Base-by-base conservation (phyloP, 2,888 invertebrate species). In the Epinotia ramella region DNA sequence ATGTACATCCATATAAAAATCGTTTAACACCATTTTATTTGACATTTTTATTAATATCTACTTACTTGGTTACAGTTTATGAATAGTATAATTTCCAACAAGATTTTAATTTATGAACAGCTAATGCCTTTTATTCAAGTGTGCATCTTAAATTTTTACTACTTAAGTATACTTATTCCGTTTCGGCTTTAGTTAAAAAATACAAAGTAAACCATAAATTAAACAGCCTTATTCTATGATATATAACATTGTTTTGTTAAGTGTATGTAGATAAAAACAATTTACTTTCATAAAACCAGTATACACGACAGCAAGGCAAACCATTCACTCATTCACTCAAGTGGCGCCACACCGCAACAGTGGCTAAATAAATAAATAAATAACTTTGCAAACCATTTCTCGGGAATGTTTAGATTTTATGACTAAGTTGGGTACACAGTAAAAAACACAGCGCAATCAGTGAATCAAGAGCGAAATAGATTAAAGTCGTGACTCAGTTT, bases 391-490 rank as follows among this genome's bases (percentile, higher is more conserved):
- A 4, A 11, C 28, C 49, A 18, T 59, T 73, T 70, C 59, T 12
- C 11, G 44, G 70, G 28, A 75, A 24, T 70, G 65, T 69, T 75
- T 60, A 44, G 24, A 75, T 18, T 65, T 75, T 60, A 66, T 75
- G 75, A 71, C 70, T 75, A 75, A 75, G 40, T 65, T 40, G 4
- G 6, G 56, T 56, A 20, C 56, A 75, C 53, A 57, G 67, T 57
- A 63, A 53, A 69, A 66, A 66, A n/a, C 59, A 49, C 49, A 66
- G 28, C 44, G 57, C 76, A 62, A 67, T 63, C 66, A 76, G 67
- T 76, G 76, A 76, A 72, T 76, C 76, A 76, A 67, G 71, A 53
- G 60, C 49, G 60, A 75, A 75, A 66, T 71, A 64, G 70, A 76
- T 76, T 72, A 72, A 72, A 76, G 33, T 53, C 76, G 56, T 76